A percentile compares a stretch with the other conserved stretches of the same genome.
Evolutionary conservation across 2,888 invertebrate species (phyloP).

Genomic region (Ectemnius lituratus): DNA sequence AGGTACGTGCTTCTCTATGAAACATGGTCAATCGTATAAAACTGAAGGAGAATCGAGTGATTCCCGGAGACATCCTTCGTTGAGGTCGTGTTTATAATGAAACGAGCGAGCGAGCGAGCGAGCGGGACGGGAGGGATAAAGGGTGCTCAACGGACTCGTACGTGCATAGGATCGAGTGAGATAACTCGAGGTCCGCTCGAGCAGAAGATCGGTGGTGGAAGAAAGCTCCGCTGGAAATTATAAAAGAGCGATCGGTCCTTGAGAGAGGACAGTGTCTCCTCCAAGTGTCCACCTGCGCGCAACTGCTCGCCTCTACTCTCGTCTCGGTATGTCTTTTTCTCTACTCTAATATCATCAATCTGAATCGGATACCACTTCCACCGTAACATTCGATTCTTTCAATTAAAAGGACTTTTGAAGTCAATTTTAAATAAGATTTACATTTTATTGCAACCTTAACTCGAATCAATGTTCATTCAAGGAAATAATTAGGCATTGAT

Average conservation of each 20-base stretch:
- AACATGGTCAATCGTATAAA: slow-evolving; percentile 26
- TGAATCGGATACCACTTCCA: neutral
- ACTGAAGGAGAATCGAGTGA: slow-evolving; percentile 6
- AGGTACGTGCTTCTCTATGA: slow-evolving; percentile 38
- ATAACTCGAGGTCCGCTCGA: neutral
- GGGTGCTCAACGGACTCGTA: neutral
- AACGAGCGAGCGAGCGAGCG: too few relatives aligned
- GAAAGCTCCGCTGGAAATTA: slow-evolving; percentile 71
- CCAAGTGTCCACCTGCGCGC: slow-evolving; percentile 65
- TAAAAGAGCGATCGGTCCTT: slow-evolving; percentile 70
- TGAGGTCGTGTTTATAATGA: neutral
- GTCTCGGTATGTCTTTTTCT: slow-evolving; percentile 49
- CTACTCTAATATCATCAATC: neutral
- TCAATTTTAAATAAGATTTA: too few relatives aligned
- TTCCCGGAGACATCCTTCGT: neutral
- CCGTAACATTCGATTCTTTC: too few relatives aligned
- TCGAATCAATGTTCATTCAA: too few relatives aligned
- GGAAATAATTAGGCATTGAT: too few relatives aligned
- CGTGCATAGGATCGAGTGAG: neutral
- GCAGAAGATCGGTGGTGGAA: slow-evolving; percentile 44
- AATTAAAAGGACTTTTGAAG: too few relatives aligned
- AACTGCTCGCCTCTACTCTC: slow-evolving; percentile 33
- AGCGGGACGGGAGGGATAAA: neutral
- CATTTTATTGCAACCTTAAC: too few relatives aligned
- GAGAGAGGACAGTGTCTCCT: slow-evolving; percentile 69